Evolutionary conservation across 2,113 vertebrate genomes (phyloP).

Genomic region (Pelusios castaneus): DNA sequence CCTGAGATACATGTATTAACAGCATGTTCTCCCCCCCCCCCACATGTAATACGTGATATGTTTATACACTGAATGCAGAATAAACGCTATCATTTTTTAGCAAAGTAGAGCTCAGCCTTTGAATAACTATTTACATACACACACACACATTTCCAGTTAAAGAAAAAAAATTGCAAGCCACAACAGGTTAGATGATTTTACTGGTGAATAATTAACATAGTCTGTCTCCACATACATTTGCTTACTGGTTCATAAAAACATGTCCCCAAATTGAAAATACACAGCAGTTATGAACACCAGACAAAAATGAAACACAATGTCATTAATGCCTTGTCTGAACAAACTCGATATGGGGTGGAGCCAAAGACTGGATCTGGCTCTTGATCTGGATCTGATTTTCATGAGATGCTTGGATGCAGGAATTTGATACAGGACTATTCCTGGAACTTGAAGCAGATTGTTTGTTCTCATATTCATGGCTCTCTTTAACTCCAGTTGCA

Average conservation of each 20-base stretch:
- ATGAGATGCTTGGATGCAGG: neutral
- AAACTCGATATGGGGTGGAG: neutral
- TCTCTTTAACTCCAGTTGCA: neutral
- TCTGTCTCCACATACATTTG: neutral
- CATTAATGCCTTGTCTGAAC: neutral
- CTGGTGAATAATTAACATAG: neutral
- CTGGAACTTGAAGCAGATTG: neutral
- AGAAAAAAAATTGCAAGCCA: neutral
- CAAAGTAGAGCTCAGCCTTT: neutral
- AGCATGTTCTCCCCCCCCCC: neutral
- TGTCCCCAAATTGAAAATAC: neutral
- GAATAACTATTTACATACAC: neutral
- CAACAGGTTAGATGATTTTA: neutral
- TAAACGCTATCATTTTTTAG: neutral
- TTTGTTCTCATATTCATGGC: neutral
- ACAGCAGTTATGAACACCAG: neutral
- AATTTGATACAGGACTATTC: neutral
- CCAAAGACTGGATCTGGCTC: fast-evolving
- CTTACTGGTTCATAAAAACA: neutral
- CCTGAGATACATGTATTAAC: neutral
- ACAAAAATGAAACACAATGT: neutral
- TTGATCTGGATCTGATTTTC: neutral
- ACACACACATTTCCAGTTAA: neutral
- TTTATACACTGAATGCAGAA: neutral
- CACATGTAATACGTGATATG: neutral